These are phyloP conservation scores for Odontamblyopus lacepedii DNA, from an alignment of 2,797 vertebrate genomes.

Conservation along the genomic window DNA sequence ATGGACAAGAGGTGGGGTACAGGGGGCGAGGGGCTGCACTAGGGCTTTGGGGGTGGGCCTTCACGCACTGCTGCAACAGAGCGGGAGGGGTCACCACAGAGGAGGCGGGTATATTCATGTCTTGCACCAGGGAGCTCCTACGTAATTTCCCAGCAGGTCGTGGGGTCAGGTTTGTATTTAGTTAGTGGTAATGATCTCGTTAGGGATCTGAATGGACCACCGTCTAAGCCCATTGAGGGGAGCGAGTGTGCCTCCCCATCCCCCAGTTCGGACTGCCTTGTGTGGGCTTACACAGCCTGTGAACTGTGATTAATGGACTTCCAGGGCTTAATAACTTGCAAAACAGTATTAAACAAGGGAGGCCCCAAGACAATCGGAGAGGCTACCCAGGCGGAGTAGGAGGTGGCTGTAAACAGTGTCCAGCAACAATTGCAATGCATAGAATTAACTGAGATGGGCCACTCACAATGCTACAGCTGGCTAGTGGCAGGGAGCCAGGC, in stretches of 20 bases:
- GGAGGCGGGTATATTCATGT: constrained; percentile 78
- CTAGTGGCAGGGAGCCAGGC: constrained; percentile 85
- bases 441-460: constrained; percentile 86
- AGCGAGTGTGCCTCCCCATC: constrained; percentile 85
- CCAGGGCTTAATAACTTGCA: constrained; percentile 93
- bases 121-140: constrained; percentile 79
- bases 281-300: constrained; percentile 88
- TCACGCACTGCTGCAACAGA: constrained; percentile 74
- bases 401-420: constrained; percentile 85
- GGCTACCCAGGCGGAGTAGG: constrained; percentile 81
- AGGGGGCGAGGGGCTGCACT: constrained; percentile 54
- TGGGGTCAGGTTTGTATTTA: constrained; percentile 91
- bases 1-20: constrained; percentile 66
- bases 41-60: constrained; percentile 73
- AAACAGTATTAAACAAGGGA: constrained; percentile 93
- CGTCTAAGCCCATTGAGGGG: constrained; percentile 87
- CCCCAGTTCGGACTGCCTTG: constrained; percentile 82
- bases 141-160: constrained; percentile 87
- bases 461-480: constrained; percentile 93
- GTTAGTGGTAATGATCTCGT: constrained; percentile 91
- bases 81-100: constrained; percentile 48
- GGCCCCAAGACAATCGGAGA: constrained; percentile 84
- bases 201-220: constrained; percentile 89
- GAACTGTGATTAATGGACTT: constrained; percentile 95
- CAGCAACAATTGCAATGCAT: constrained; percentile 84